These are phyloP conservation scores for Thaumetopoea pityocampa DNA, from an alignment of 1,140 invertebrate species.

Conservation along the genomic window DNA sequence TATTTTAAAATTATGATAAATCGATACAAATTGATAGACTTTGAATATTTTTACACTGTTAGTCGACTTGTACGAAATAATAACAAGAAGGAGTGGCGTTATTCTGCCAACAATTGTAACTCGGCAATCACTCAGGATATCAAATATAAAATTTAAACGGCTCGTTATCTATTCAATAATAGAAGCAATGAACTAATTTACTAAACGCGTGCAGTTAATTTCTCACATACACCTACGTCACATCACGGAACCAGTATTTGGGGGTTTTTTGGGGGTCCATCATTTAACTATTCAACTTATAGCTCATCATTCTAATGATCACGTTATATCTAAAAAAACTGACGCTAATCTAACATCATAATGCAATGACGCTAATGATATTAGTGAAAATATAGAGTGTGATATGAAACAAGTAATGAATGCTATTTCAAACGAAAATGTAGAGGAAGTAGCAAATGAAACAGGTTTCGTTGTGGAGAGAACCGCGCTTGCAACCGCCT, in stretches of 20 bases:
- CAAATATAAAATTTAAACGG: too few species aligned
- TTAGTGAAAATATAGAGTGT: background rate
- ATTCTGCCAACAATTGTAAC: too few species aligned
- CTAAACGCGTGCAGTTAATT: conserved; percentile 32
- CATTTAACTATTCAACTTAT: conserved; percentile 59
- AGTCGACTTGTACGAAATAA: too few species aligned
- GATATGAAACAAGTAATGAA: conserved; percentile 29
- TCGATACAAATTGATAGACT: too few species aligned
- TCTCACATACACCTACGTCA: conserved; percentile 45
- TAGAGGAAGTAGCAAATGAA: conserved; percentile 12
- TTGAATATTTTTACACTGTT: too few species aligned
- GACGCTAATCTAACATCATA: background rate
- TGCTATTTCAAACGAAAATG: background rate
- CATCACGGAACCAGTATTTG: conserved; percentile 61
- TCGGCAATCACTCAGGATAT: too few species aligned
- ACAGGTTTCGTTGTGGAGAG: conserved; percentile 11
- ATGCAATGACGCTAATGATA: conserved; percentile 10
- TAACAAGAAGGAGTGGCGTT: too few species aligned
- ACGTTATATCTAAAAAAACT: conserved; percentile 8
- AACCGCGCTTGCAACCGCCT: conserved; percentile 42
- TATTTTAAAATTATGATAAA: too few species aligned
- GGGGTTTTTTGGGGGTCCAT: conserved; percentile 54
- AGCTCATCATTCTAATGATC: conserved; percentile 45
- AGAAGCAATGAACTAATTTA: too few species aligned
- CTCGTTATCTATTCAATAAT: too few species aligned